phyloP scores from a whole-genome alignment of 2,113 vertebrate genomes.

The Catharus bicknelli region DNA sequence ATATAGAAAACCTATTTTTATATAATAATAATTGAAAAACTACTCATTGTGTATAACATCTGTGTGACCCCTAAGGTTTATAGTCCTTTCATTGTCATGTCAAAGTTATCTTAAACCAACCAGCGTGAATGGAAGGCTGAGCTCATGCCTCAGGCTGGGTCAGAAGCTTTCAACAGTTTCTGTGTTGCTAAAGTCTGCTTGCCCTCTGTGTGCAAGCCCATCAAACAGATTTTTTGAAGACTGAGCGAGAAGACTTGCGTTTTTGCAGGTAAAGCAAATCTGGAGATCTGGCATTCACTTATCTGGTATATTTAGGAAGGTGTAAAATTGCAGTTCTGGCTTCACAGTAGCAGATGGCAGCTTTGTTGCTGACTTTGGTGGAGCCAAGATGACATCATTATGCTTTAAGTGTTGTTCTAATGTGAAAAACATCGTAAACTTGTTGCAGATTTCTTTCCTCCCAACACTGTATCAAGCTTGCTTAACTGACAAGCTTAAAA shows the following conservation, averaged over 20 bases:
- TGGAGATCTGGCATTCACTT: neutral
- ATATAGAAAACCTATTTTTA: neutral
- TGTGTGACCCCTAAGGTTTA: neutral
- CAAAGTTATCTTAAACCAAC: neutral
- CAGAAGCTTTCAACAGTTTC: neutral
- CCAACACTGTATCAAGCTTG: neutral
- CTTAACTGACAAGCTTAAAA: neutral
- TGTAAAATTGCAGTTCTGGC: neutral
- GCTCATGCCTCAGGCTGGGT: neutral
- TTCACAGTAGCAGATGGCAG: neutral
- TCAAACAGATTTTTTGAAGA: neutral
- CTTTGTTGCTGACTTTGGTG: neutral
- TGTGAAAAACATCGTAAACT: conserved; percentile 34
- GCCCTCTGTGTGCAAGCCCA: neutral
- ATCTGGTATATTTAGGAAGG: neutral
- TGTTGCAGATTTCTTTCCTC: conserved; percentile 19
- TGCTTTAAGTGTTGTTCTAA: conserved; percentile 24
- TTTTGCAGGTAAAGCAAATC: neutral
- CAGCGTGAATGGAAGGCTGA: neutral
- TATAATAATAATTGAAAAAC: neutral
- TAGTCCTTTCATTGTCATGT: neutral
- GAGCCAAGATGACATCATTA: conserved; percentile 38
- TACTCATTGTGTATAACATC: neutral
- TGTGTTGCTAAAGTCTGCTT: neutral
- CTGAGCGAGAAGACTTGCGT: neutral